Evolutionary conservation across 1,140 invertebrate species (phyloP).

Genomic region (Paraescarpia echinospica): DNA sequence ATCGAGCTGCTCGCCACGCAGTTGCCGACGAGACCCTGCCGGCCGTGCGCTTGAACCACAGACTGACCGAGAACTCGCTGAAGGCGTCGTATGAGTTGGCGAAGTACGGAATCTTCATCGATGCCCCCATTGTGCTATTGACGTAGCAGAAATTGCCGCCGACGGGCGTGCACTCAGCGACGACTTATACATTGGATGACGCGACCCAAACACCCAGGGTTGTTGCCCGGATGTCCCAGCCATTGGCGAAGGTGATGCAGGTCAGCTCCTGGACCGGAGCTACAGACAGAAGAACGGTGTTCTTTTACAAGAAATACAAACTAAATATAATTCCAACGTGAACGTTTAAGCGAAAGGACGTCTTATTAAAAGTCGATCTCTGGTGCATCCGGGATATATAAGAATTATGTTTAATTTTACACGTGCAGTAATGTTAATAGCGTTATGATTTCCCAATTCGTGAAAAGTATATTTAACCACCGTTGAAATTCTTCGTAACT

Average conservation of each 20-base stretch:
- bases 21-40: background rate
- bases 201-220: background rate
- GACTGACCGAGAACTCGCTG: background rate
- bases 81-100: background rate
- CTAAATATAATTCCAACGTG: too few species aligned
- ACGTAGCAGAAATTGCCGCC: background rate
- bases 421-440: too few species aligned
- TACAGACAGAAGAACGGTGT: background rate
- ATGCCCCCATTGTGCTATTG: background rate
- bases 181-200: background rate
- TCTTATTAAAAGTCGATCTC: too few species aligned
- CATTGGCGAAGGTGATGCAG: background rate
- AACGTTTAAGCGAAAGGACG: too few species aligned
- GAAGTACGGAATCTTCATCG: background rate
- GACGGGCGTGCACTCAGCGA: background rate
- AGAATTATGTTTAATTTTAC: too few species aligned
- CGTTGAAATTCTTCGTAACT: too few species aligned
- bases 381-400: too few species aligned
- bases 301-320: too few species aligned
- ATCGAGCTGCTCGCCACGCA: background rate
- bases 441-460: too few species aligned
- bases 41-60: background rate
- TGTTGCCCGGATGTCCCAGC: background rate
- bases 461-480: too few species aligned
- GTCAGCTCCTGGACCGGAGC: background rate